Evolutionary conservation across 2,113 vertebrate species (phyloP).

Genomic region (Cricetomys ansorgei): DNA sequence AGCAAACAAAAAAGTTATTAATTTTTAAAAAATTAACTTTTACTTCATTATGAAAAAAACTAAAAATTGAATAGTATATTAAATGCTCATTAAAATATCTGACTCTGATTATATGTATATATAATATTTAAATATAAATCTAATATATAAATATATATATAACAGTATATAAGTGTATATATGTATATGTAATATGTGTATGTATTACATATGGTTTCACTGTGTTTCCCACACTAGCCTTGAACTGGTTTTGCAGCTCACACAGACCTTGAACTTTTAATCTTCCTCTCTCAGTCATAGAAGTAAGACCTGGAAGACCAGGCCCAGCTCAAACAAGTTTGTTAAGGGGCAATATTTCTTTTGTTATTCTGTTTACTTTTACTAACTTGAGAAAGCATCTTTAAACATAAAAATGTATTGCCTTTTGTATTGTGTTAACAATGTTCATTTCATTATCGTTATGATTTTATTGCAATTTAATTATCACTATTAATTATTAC

Average conservation of each 20-base stretch:
- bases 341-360: no score
- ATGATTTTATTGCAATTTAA: neutral
- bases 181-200: no score
- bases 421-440: neutral
- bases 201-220: neutral
- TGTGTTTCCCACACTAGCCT: neutral
- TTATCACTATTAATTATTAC: neutral
- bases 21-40: neutral
- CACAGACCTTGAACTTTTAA: neutral
- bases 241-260: no score
- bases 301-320: neutral
- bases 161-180: no score
- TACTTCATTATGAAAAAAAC: neutral
- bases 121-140: neutral
- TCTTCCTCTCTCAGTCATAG: no score
- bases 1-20: neutral
- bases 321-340: neutral
- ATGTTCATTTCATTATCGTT: neutral
- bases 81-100: constrained; percentile 16
- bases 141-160: neutral
- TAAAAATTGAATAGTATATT: neutral
- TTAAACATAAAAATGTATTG: neutral
- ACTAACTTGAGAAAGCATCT: neutral
- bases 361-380: neutral
- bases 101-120: neutral